These are phyloP conservation scores for Tetraneura akinire DNA, from an alignment of 1,140 invertebrate genomes.

Conservation along the genomic window DNA sequence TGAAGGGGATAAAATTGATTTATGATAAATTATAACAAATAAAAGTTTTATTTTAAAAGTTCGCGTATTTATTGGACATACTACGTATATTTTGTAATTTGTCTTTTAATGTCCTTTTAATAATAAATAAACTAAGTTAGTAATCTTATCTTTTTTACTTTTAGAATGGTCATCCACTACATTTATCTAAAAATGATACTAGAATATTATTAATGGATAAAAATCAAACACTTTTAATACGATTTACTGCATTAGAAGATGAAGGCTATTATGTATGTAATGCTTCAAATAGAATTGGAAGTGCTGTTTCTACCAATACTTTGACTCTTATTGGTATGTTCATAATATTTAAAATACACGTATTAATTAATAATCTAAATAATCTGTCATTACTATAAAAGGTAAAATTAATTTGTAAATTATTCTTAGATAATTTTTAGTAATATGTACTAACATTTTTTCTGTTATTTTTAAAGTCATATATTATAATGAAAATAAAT, in stretches of 20 bases:
- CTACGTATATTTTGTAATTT: no score
- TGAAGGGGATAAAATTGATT: no score
- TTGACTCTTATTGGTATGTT: conserved; percentile 51
- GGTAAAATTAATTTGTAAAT: not conserved
- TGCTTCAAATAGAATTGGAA: conserved; percentile 59
- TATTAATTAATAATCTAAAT: not conserved
- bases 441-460: no score
- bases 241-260: conserved; percentile 58
- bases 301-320: conserved; percentile 52
- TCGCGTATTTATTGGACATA: no score
- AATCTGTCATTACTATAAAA: not conserved
- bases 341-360: no score
- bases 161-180: conserved; percentile 54
- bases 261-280: conserved; percentile 59
- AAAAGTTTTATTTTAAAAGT: no score
- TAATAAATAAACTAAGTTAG: no score
- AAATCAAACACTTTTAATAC: conserved; percentile 59
- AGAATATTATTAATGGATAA: conserved; percentile 56
- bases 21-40: no score
- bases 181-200: conserved; percentile 54
- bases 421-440: no score
- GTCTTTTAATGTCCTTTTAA: no score
- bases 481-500: not conserved
- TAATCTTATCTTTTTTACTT: conserved; percentile 25
- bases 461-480: no score